These are phyloP conservation scores for Shinisaurus crocodilurus DNA, from an alignment of 2,113 vertebrate genomes.

Conservation along the genomic window DNA sequence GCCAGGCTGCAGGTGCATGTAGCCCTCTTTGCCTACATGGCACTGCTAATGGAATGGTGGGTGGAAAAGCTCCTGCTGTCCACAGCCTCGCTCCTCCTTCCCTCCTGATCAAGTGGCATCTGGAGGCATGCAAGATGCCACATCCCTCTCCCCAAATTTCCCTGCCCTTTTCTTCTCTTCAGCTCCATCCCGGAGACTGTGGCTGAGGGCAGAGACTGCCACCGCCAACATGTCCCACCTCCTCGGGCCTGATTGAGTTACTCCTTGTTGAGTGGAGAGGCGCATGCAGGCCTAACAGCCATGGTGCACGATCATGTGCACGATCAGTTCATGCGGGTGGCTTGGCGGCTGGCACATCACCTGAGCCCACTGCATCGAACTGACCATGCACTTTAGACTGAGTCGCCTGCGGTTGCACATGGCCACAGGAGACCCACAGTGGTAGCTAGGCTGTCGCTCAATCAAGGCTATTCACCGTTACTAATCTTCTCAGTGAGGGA, in stretches of 20 bases:
- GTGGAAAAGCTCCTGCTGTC: not conserved
- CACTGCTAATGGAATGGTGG: constrained; percentile 2
- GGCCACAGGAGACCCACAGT: not conserved
- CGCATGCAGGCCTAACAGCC: too few species aligned
- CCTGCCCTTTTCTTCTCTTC: not conserved
- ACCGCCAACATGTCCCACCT: too few species aligned
- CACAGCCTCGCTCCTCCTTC: not conserved
- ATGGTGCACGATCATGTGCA: too few species aligned
- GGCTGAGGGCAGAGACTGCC: too few species aligned
- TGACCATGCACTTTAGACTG: not conserved
- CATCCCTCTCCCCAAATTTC: not conserved
- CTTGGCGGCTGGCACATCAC: too few species aligned
- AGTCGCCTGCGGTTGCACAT: not conserved
- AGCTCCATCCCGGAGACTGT: not conserved
- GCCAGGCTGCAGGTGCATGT: not conserved
- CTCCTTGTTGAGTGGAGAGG: too few species aligned
- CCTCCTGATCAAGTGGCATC: not conserved
- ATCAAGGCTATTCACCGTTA: not conserved
- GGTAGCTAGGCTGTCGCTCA: not conserved
- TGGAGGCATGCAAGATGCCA: too few species aligned
- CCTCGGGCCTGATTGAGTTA: too few species aligned
- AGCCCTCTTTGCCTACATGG: not conserved
- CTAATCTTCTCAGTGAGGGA: not conserved
- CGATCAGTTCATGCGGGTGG: too few species aligned
- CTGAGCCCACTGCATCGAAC: not conserved